A percentile compares a stretch with the other conserved stretches of the same genome.
phyloP scores from a whole-genome alignment of 2,113 vertebrate genomes.

The Misgurnus mizolepis region DNA sequence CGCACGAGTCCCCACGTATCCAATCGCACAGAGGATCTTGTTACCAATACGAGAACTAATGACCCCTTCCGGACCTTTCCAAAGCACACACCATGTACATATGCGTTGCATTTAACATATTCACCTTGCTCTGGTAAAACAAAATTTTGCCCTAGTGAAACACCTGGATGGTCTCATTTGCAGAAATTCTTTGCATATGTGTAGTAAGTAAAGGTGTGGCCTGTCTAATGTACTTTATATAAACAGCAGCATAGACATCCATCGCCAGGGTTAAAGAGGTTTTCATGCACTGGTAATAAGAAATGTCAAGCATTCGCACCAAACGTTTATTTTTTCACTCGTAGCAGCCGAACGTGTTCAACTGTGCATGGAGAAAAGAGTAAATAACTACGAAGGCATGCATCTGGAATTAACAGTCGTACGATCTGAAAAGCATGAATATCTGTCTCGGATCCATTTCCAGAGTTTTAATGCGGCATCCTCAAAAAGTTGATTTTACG shows the following conservation, averaged over 20 bases:
- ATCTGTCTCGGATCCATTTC: conserved; percentile 45
- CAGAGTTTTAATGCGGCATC: conserved; percentile 47
- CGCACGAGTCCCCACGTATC: conserved; percentile 27
- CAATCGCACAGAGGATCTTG: conserved; percentile 31
- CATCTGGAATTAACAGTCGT: background rate
- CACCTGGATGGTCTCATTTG: conserved; percentile 44
- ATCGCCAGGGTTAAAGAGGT: background rate
- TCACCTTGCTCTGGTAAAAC: conserved; percentile 35
- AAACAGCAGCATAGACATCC: background rate
- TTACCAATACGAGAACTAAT: conserved; percentile 39
- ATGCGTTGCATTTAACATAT: conserved; percentile 34
- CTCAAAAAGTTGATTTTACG: conserved; percentile 4
- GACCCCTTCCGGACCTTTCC: conserved; percentile 27
- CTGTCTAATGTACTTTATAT: background rate
- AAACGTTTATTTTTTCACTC: no score
- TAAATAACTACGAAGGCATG: background rate
- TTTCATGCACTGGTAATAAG: background rate
- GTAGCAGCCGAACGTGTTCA: background rate
- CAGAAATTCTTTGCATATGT: background rate
- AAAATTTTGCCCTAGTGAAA: conserved; percentile 3
- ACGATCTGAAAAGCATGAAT: conserved; percentile 39
- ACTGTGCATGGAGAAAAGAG: background rate
- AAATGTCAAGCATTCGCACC: conserved; percentile 18
- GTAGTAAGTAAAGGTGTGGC: background rate
- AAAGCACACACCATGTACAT: conserved; percentile 31